Conservation (phyloP, 2,797 vertebrate species). For the Clarias laeviceps region DNA sequence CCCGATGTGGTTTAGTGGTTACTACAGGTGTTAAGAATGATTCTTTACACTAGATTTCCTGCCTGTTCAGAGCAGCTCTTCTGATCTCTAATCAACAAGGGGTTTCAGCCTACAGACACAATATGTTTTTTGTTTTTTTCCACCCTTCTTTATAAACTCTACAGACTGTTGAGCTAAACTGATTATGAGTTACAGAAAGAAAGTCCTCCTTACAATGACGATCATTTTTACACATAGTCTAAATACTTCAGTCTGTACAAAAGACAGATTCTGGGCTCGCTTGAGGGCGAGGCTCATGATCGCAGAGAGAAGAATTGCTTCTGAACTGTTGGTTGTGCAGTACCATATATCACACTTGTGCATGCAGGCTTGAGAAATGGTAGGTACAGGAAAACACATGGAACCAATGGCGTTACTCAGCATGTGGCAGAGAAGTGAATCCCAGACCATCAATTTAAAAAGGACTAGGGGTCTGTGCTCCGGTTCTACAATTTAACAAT, state of each 20-base stretch:
- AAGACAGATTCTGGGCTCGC: background rate
- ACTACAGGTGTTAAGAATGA: too few species aligned
- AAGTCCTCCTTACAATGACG: too few species aligned
- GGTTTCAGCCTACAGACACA: too few species aligned
- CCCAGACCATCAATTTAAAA: background rate
- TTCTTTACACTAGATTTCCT: too few species aligned
- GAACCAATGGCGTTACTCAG: background rate
- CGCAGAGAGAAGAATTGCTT: background rate
- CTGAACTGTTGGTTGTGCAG: background rate
- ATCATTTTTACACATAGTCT: background rate
- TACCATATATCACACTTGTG: background rate
- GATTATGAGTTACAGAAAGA: too few species aligned
- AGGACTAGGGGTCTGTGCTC: background rate
- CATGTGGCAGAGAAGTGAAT: background rate
- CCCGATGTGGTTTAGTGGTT: too few species aligned
- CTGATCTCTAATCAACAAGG: too few species aligned
- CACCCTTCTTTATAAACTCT: too few species aligned
- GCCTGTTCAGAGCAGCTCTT: too few species aligned
- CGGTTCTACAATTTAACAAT: background rate
- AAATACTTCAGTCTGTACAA: background rate
- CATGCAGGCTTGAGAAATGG: background rate
- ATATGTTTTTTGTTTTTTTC: too few species aligned
- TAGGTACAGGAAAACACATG: background rate
- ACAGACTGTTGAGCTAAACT: too few species aligned
- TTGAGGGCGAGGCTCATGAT: background rate